phyloP scores from a whole-genome alignment of 2,888 invertebrate genomes.

The Drosophila monieri region DNA sequence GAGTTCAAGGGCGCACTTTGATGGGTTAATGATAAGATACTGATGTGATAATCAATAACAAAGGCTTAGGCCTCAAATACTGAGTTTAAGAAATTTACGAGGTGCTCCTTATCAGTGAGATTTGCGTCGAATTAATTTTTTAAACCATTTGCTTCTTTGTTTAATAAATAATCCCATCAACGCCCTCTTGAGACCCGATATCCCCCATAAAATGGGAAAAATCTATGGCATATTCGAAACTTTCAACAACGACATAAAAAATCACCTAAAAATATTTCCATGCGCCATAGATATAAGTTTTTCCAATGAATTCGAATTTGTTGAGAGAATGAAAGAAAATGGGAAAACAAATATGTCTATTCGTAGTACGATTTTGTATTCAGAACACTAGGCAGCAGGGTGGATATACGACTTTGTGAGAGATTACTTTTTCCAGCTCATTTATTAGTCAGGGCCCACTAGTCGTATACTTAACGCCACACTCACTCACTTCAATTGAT shows the following conservation, averaged over 20 bases:
- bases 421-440: too few species aligned
- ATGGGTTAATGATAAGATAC: slow-evolving; percentile 42
- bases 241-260: slow-evolving; percentile 42
- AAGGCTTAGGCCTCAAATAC: neutral
- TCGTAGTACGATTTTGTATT: slow-evolving; percentile 2
- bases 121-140: slow-evolving; percentile 7
- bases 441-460: neutral
- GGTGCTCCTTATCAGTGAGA: neutral
- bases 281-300: slow-evolving; percentile 24
- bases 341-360: slow-evolving; percentile 16
- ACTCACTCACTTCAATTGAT: neutral
- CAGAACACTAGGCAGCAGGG: neutral
- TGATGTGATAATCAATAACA: slow-evolving; percentile 16
- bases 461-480: neutral
- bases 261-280: slow-evolving; percentile 45
- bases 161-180: slow-evolving; percentile 8
- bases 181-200: neutral
- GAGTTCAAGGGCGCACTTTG: slow-evolving; percentile 29
- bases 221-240: slow-evolving; percentile 41
- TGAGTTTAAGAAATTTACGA: neutral
- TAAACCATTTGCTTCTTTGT: slow-evolving; percentile 2
- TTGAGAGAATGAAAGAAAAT: slow-evolving; percentile 20
- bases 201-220: slow-evolving; percentile 19
- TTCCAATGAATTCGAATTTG: slow-evolving; percentile 33
- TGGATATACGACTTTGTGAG: neutral